Evolutionary conservation across 2,888 invertebrate genomes (phyloP).

Genomic region (Campaea margaritaria): DNA sequence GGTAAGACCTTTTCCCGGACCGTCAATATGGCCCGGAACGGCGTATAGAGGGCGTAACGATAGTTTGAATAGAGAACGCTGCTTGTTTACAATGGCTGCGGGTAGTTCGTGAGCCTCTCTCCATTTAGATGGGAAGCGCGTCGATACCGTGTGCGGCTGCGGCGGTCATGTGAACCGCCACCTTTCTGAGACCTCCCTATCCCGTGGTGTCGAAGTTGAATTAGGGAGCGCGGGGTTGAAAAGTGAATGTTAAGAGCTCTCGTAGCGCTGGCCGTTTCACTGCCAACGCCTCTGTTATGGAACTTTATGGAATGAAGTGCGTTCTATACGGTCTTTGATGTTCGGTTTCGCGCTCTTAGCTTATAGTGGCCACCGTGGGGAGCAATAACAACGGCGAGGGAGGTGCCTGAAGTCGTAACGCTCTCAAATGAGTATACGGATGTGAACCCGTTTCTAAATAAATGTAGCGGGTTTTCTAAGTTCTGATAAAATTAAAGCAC

Average conservation of each 20-base stretch:
- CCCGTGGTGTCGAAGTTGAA: slow-evolving; percentile 43
- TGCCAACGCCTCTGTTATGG: slow-evolving; percentile 71
- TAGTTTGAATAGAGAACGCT: slow-evolving; percentile 79
- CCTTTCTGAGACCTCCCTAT: slow-evolving; percentile 55
- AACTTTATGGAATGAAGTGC: slow-evolving; percentile 80
- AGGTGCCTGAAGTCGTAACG: slow-evolving; percentile 68
- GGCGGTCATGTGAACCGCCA: slow-evolving; percentile 67
- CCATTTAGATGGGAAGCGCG: slow-evolving; percentile 78
- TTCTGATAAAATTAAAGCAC: neutral
- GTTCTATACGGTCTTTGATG: slow-evolving; percentile 80
- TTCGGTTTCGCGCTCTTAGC: slow-evolving; percentile 76
- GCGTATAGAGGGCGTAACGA: slow-evolving; percentile 73
- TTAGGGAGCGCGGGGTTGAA: slow-evolving; percentile 48
- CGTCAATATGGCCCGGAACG: slow-evolving; percentile 70
- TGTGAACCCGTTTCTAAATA: slow-evolving; percentile 56
- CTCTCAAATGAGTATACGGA: slow-evolving; percentile 58
- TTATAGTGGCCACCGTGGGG: slow-evolving; percentile 73
- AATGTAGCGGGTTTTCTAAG: slow-evolving; percentile 40
- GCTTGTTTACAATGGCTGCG: slow-evolving; percentile 82
- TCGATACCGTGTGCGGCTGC: slow-evolving; percentile 69
- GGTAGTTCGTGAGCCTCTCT: slow-evolving; percentile 80
- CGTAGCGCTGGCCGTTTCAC: slow-evolving; percentile 61
- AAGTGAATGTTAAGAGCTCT: slow-evolving; percentile 60
- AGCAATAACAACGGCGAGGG: slow-evolving; percentile 70
- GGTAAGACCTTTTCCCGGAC: slow-evolving; percentile 66